phyloP scores from a whole-genome alignment of 2,888 invertebrate genomes.

The Phania funesta region DNA sequence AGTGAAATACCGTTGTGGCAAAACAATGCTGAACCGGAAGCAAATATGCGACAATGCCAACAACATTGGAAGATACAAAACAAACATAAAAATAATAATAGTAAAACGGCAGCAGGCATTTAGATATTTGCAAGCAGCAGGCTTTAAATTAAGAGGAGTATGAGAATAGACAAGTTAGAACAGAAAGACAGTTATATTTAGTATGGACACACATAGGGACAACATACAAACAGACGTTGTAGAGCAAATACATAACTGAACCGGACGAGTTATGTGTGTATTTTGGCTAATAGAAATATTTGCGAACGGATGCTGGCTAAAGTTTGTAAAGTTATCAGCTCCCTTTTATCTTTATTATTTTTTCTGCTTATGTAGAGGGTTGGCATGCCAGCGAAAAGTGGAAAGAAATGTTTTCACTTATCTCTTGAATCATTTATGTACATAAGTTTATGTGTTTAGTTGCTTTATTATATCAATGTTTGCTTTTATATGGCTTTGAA shows the following conservation, averaged over 20 bases:
- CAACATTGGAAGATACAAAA: conserved; percentile 48
- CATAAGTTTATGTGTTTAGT: not conserved
- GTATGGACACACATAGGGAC: not conserved
- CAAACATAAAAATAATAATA: conserved; percentile 32
- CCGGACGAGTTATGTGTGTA: not conserved
- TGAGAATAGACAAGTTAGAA: conserved; percentile 22
- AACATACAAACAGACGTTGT: not conserved
- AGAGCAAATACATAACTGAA: not conserved
- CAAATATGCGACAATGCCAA: conserved; percentile 68
- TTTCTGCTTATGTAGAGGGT: too few species aligned
- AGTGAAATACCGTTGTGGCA: conserved; percentile 71
- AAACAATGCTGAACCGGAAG: conserved; percentile 69
- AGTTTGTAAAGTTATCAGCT: conserved; percentile 45
- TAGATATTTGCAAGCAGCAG: conserved; percentile 35
- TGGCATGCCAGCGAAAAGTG: not conserved
- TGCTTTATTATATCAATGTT: conserved; percentile 4
- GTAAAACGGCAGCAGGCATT: conserved; percentile 53
- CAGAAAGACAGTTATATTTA: conserved; percentile 9
- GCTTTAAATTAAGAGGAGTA: conserved; percentile 26
- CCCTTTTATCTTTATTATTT: too few species aligned
- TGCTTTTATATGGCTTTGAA: not conserved
- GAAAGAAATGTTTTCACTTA: conserved; percentile 28
- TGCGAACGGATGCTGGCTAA: conserved; percentile 48
- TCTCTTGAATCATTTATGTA: not conserved
- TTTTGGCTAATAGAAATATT: conserved; percentile 23